These are phyloP conservation scores for Altica lythri DNA, from an alignment of 2,888 invertebrate genomes.

Conservation along the genomic window DNA sequence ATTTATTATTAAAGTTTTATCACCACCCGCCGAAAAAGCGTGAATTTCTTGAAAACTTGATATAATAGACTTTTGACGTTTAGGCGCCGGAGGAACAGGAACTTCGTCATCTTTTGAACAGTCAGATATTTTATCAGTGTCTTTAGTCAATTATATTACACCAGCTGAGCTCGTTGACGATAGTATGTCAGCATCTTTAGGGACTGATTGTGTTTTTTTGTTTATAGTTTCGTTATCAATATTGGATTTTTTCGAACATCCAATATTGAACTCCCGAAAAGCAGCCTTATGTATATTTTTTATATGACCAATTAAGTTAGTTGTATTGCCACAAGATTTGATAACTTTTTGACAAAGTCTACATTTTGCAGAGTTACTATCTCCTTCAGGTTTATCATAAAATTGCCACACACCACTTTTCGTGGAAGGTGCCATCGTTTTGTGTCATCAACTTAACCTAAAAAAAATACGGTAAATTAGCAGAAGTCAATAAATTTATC, in stretches of 20 bases:
- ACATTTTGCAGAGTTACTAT: background rate
- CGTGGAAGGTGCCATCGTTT: background rate
- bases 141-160: background rate
- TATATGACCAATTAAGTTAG: background rate
- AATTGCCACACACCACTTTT: conserved; percentile 17
- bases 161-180: background rate
- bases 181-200: background rate
- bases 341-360: background rate
- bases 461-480: too few relatives aligned
- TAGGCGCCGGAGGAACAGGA: too few relatives aligned
- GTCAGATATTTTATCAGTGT: background rate
- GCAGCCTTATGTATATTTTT: conserved; percentile 5
- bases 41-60: conserved; percentile 2
- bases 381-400: conserved; percentile 2
- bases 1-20: conserved; percentile 7
- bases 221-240: background rate
- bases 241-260: background rate
- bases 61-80: conserved; percentile 6
- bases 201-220: background rate
- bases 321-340: background rate
- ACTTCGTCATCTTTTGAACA: background rate
- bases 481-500: too few relatives aligned
- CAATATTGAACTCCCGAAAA: background rate
- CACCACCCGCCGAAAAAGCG: background rate
- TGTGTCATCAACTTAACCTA: too few relatives aligned